A percentile compares a stretch with the other conserved stretches of the same genome.
phyloP scores from a whole-genome alignment of 1,140 invertebrate genomes.

The Drosophila sulfurigaster region DNA sequence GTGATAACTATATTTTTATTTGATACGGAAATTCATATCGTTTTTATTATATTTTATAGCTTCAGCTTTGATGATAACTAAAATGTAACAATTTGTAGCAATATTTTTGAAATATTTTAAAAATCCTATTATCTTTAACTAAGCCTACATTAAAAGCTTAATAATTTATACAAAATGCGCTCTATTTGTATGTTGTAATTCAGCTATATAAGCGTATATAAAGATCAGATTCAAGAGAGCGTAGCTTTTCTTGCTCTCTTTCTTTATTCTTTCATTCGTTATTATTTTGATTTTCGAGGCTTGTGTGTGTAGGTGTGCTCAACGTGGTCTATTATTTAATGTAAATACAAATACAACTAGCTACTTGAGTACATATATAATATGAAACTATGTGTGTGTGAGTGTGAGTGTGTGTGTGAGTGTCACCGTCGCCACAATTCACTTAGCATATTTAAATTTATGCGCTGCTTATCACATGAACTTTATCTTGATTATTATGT shows the following conservation, averaged over 20 bases:
- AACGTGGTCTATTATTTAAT: conserved; percentile 56
- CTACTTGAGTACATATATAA: neutral
- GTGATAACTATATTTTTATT: neutral
- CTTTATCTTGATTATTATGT: conserved; percentile 77
- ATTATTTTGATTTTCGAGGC: conserved; percentile 64
- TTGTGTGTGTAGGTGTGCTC: conserved; percentile 24
- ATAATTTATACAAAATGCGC: neutral
- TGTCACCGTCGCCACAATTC: conserved; percentile 61
- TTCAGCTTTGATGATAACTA: too few species aligned
- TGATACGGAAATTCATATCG: neutral
- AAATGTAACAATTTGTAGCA: too few species aligned
- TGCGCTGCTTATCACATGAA: conserved; percentile 80
- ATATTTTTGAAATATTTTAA: neutral
- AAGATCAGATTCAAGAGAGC: neutral
- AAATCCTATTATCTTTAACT: neutral
- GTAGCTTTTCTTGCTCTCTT: conserved; percentile 20
- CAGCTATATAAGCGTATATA: neutral
- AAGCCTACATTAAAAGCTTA: neutral
- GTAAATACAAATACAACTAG: conserved; percentile 28
- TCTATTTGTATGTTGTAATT: neutral
- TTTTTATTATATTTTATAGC: neutral
- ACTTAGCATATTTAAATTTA: conserved; percentile 81
- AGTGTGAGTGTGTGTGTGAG: conserved; percentile 26
- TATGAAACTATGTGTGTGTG: neutral
- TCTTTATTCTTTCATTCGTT: conserved; percentile 43